Conservation (phyloP, 1,140 invertebrate species). For the Bactericera cockerelli region DNA sequence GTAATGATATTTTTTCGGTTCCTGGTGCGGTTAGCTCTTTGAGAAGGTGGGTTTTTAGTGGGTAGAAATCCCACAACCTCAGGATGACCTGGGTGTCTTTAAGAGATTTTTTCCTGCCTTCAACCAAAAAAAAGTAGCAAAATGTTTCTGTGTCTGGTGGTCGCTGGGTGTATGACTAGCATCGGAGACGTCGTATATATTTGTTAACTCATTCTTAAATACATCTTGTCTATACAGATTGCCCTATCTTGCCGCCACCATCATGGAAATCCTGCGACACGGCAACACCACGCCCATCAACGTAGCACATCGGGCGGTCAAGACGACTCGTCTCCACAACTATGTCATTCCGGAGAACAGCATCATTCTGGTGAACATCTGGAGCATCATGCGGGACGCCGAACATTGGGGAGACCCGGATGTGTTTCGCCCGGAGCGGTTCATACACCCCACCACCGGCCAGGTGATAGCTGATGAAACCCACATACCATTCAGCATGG, state of each 20-base stretch:
- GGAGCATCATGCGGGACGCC: conserved; percentile 48
- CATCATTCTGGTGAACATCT: conserved; percentile 32
- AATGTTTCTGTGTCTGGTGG: too few relatives aligned
- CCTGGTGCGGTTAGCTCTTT: too few relatives aligned
- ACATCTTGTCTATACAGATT: too few relatives aligned
- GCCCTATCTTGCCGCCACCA: conserved; percentile 41
- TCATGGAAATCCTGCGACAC: conserved; percentile 42
- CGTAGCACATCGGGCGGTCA: conserved; percentile 40
- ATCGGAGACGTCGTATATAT: too few relatives aligned
- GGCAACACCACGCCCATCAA: conserved; percentile 40
- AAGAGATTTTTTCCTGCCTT: too few relatives aligned
- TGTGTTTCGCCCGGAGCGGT: conserved; percentile 52
- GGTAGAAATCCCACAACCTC: too few relatives aligned
- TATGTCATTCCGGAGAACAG: conserved; percentile 47
- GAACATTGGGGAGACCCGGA: conserved; percentile 50
- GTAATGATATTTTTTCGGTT: too few relatives aligned
- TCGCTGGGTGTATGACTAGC: too few relatives aligned
- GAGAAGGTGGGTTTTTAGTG: too few relatives aligned
- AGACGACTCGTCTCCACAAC: conserved; percentile 36
- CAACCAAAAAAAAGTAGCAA: too few relatives aligned
- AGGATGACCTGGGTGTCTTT: too few relatives aligned
- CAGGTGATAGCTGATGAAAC: conserved; percentile 36
- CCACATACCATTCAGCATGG: conserved; percentile 51
- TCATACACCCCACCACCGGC: conserved; percentile 42
- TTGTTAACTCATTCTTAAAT: too few relatives aligned